phyloP scores from a whole-genome alignment of 2,113 vertebrate genomes.

The Propithecus coquereli region DNA sequence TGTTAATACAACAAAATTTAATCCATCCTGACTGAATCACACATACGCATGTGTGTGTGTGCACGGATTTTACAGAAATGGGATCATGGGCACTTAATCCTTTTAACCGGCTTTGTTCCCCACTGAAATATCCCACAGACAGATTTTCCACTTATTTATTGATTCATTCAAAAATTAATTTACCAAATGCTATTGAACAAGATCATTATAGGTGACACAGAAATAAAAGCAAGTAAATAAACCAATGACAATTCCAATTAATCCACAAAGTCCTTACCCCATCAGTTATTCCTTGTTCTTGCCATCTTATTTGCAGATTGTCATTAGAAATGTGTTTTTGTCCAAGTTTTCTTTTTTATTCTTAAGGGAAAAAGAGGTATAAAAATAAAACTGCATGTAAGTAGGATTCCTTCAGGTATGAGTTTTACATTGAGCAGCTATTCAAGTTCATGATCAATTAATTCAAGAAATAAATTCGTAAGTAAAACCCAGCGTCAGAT shows the following conservation, averaged over 20 bases:
- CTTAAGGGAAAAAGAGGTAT: background rate
- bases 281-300: background rate
- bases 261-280: background rate
- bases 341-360: background rate
- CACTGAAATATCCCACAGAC: background rate
- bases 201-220: too few species aligned
- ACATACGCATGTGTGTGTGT: fast-evolving
- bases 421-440: background rate
- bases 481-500: constrained; percentile 6
- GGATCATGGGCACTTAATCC: background rate
- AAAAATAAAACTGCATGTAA: background rate
- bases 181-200: background rate
- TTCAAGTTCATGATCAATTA: background rate
- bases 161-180: background rate
- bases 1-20: too few species aligned
- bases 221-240: background rate
- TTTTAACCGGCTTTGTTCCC: background rate
- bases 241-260: fast-evolving
- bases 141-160: background rate
- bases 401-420: background rate
- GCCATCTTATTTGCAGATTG: background rate
- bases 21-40: background rate
- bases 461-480: background rate
- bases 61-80: background rate
- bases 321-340: too few species aligned